Evolutionary conservation across 2,797 vertebrate species (phyloP), one percentile per base, ranked within the genome.

Genomic region (Acanthornis magna): DNA sequence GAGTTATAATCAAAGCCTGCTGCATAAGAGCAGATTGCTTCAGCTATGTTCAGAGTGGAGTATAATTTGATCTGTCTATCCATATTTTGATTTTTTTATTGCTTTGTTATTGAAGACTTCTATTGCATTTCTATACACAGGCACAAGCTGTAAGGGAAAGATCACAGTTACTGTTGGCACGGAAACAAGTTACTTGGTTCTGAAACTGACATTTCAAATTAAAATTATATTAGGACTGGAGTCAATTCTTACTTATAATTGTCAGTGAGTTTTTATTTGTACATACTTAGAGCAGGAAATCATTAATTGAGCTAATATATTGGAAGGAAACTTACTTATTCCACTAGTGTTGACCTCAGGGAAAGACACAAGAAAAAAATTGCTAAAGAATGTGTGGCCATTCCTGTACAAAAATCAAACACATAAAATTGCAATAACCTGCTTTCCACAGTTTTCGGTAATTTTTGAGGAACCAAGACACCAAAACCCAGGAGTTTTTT

Each of bases 1-100:
- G 58, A 88, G 70, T 91, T 88, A 89, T 36, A 96, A 92, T 83
- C 87, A 81, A 88, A 95, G 72, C 42, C 47, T 89, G n/a, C n/a
- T 87, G 50, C 60, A 43, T 73, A 61, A 91, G 7, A 92, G 45
- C 26, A 94, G 42, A 55, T 80, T 89, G 62, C 70, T 76, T 55
- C 34, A 86, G 32, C 67, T 87, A 40, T 57, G 29, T 63, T 78
- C 45, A 75, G 68, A 88, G 36, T 21, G 21, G 20, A 89, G 36
- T 38, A 85, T 58, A 88, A 76, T 58, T 84, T n/a, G 32, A 58
- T 54, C 40, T 32, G 23, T 67, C 54, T 76, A 53, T 54, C 40
- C 50, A 51, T 7, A 72, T 76, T 80, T 58, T 80, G 34, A 76
- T 84, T 58, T 63, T n/a, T 58, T 76, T 36, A 63, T 50, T 87